Conservation (phyloP, 2,113 vertebrate species). For the Anguilla rostrata region DNA sequence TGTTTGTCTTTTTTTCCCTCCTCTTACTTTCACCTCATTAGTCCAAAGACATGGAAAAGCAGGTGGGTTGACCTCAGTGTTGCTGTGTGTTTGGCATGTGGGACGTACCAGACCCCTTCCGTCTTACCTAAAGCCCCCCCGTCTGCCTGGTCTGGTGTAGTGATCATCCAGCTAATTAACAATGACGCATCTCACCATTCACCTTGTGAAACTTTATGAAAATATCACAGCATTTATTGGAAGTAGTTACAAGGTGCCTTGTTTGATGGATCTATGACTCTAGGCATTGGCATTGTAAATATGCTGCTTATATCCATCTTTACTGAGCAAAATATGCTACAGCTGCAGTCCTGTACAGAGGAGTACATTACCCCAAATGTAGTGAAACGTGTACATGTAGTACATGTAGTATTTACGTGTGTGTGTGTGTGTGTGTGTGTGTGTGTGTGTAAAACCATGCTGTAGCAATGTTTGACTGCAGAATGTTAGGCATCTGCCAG, state of each 20-base stretch:
- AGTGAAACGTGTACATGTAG: too few species aligned
- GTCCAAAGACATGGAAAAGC: constrained; percentile 42
- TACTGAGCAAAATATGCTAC: not conserved
- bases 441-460: not conserved
- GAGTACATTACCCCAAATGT: too few species aligned
- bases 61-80: not conserved
- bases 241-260: not conserved
- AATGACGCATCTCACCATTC: not conserved
- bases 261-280: not conserved
- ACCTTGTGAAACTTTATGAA: not conserved
- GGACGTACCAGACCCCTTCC: too few species aligned
- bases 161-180: not conserved
- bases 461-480: too few species aligned
- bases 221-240: not conserved
- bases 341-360: not conserved
- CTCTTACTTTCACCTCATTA: constrained; percentile 46
- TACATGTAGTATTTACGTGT: not conserved
- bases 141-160: not conserved
- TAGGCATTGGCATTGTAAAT: not conserved
- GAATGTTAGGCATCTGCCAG: too few species aligned
- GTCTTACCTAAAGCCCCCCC: not conserved
- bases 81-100: not conserved
- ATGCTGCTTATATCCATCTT: not conserved
- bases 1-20: not conserved
- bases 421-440: too few species aligned